phyloP scores from a whole-genome alignment of 2,888 invertebrate genomes.

The Chouioia cunea region DNA sequence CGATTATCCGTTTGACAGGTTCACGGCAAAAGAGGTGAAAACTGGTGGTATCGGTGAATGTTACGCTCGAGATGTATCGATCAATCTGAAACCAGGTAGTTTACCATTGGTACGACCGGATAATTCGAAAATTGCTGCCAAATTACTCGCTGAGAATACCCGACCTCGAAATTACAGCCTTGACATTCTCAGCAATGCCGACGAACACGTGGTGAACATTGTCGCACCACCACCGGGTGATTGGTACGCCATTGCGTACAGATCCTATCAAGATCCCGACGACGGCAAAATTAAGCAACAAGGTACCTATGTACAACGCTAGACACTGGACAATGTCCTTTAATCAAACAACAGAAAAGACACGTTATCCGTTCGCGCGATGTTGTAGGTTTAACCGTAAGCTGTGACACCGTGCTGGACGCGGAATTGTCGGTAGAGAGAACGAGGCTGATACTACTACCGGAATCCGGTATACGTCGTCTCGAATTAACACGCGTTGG shows the following conservation, averaged over 20 bases:
- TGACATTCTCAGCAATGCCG: constrained; percentile 75
- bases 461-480: constrained; percentile 37
- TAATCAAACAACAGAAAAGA: neutral
- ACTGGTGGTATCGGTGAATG: constrained; percentile 72
- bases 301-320: no score
- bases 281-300: constrained; percentile 80
- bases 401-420: constrained; percentile 76
- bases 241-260: constrained; percentile 85
- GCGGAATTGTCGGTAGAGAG: constrained; percentile 75
- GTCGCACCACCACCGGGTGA: constrained; percentile 79
- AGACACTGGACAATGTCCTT: no score
- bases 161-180: constrained; percentile 71
- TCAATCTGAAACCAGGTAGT: constrained; percentile 83
- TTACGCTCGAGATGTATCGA: constrained; percentile 74
- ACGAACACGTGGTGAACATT: constrained; percentile 73
- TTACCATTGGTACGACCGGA: constrained; percentile 88
- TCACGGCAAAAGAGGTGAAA: constrained; percentile 62
- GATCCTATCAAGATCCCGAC: constrained; percentile 82
- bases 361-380: constrained; percentile 43
- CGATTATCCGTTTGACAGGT: constrained; percentile 52
- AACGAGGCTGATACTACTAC: constrained; percentile 60
- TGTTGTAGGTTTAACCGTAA: constrained; percentile 79
- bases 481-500: constrained; percentile 31
- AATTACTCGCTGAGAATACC: constrained; percentile 70
- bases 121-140: constrained; percentile 81